Conservation (phyloP, 2,888 invertebrate species). For the Nebria brevicollis region DNA sequence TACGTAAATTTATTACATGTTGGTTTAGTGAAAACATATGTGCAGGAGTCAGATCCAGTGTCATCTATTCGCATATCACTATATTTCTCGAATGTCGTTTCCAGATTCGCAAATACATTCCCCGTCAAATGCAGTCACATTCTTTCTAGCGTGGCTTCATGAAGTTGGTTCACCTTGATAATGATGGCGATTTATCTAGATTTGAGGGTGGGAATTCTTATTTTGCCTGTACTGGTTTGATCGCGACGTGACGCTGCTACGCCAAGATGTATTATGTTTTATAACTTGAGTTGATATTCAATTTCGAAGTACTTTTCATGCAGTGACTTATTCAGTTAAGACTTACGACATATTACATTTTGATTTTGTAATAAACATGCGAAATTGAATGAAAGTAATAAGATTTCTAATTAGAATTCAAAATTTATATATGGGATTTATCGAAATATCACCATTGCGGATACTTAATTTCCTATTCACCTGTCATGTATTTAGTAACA, state of each 20-base stretch:
- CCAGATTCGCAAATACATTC: neutral
- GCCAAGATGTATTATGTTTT: slow-evolving; percentile 36
- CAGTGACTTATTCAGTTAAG: slow-evolving; percentile 19
- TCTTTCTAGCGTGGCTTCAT: neutral
- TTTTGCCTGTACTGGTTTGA: slow-evolving; percentile 38
- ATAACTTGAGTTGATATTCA: slow-evolving; percentile 39
- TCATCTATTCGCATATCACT: neutral
- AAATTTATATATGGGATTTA: too few species aligned
- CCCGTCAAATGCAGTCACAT: neutral
- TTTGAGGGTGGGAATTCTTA: slow-evolving; percentile 33
- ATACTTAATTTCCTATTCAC: too few species aligned
- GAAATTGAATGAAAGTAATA: neutral
- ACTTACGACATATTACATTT: neutral
- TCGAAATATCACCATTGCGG: too few species aligned
- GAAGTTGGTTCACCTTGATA: slow-evolving; percentile 18
- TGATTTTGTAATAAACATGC: neutral
- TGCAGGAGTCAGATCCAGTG: neutral
- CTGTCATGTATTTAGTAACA: too few species aligned
- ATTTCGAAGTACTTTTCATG: slow-evolving; percentile 23
- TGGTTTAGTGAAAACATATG: neutral
- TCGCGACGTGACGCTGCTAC: neutral
- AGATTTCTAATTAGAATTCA: neutral
- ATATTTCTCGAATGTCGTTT: slow-evolving; percentile 21
- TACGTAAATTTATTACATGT: neutral
- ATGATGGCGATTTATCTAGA: slow-evolving; percentile 45